Evolutionary conservation across 2,888 invertebrate genomes (phyloP), one percentile per base, ranked within the genome.

Genomic region (Eupeodes luniger): DNA sequence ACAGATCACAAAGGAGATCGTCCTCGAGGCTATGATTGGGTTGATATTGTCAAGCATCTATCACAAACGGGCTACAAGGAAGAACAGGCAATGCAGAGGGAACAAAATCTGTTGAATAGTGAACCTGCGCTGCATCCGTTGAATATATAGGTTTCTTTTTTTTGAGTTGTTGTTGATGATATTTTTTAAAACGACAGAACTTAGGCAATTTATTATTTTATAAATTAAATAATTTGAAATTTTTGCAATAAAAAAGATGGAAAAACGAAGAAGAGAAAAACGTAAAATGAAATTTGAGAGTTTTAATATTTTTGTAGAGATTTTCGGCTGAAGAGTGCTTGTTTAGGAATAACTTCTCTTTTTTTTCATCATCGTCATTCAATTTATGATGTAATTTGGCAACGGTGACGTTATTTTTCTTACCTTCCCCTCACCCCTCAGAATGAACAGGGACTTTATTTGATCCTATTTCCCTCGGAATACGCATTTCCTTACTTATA

Each of bases 31-130:
- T 98, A 96, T 96, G 96, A 99, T 94, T 99, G 99, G 99, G 96
- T 99, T 11, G 99, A 99, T 92, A 96, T 99, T 88, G 96, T 99
- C n/a, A 98, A 98, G 93, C 99, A 99, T 94, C 95, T 99, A 82
- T 97, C 98, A 11, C 98, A 98, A 92, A 96, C 96, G 5, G 94
- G 93, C 19, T 91, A 91, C 80, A 93, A 93, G 82, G 91, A 92
- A 14, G 92, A 92, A 19, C 79, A 90, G 11, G 81, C 85, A 27
- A 4, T 85, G 62, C 69, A 47, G 6, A 64, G 59, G 47, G 85
- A 85, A 53, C 89, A 61, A 36, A 59, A 40, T 40, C 6, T 75
- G 81, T 2, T 70, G 36, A 77, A 27, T 27, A 27, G 19, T 27
- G 85, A 84, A 4, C 76, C 86, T 7, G 75, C 90, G 10, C 78